Base-by-base conservation (phyloP, 2,888 invertebrate genomes). In the Cabera pusaria region DNA sequence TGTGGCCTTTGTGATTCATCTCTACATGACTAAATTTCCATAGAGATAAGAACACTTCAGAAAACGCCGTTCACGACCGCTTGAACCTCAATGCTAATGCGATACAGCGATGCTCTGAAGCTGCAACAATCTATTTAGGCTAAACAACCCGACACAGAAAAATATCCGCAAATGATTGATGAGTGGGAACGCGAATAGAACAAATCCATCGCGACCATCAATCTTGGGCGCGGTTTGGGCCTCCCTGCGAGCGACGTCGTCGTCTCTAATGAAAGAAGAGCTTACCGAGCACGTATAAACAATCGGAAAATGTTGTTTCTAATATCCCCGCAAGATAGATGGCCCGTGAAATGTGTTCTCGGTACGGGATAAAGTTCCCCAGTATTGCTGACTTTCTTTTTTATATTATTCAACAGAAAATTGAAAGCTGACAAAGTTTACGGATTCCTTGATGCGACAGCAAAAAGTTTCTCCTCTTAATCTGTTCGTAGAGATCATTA, bases 81-180 rank as follows among this genome's bases (percentile, higher is more conserved):
- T 42, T 46, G 41, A 52, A 45, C 67, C 62, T 72, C 68, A 70
- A 70, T 68, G 63, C 68, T 77, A 77, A 83, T 72, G 70, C 68
- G 72, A 77, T 75, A 78, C 74, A 75, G 74, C 74, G 75, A 77
- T 70, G 72, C 65, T 72, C 64, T 51, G 74, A 66, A 63, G 33
- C 65, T 67, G 78, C 77, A 76, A 83, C 85, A 82, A 85, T 85
- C 73, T 85, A 83, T 85, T 81, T 82, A 83, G 77, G 71, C 80
- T 82, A 83, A 87, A 85, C 82, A 87, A 84, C 80, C 80, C 76
- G 78, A 79, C 84, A 86, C 72, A 85, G 83, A 86, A 87, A 87
- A 87, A 87, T 87, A 87, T 86, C 79, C 80, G 73, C 76, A 69
- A 81, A 87, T 88, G 88, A 88, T 88, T 84, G 88, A 88, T 88